Percentiles rank a stretch among this genome's conserved stretches.
Conservation (phyloP, 35 echinoderm and acorn worm species). For the Ophioderma brevispina region DNA sequence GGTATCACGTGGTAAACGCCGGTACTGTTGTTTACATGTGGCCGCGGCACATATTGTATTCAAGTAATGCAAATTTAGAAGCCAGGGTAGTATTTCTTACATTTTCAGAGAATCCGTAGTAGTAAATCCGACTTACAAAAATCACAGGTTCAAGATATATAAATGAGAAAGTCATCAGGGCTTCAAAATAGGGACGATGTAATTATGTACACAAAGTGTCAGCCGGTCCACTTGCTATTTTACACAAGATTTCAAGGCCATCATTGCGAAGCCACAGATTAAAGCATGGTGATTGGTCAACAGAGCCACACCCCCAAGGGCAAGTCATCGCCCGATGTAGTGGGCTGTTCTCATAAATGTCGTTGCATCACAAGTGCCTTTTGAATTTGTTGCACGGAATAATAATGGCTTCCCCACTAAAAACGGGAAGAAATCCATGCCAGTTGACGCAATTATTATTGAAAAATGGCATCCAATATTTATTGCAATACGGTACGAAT, state of each 20-base stretch:
- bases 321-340: not conserved
- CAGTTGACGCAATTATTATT: too few relatives aligned
- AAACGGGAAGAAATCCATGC: not conserved
- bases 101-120: too few relatives aligned
- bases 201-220: not conserved
- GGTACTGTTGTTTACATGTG: slow-evolving; percentile 7
- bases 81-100: not conserved
- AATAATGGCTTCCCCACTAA: not conserved
- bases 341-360: too few relatives aligned
- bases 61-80: too few relatives aligned
- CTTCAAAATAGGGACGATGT: not conserved
- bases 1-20: slow-evolving; percentile 3
- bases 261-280: not conserved
- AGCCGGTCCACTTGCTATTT: too few relatives aligned
- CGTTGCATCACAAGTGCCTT: not conserved
- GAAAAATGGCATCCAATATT: too few relatives aligned
- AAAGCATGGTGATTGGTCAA: not conserved
- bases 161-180: not conserved
- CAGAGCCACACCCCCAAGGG: not conserved
- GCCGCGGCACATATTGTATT: not conserved
- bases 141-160: not conserved
- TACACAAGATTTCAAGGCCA: not conserved
- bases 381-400: not conserved
- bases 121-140: too few relatives aligned
- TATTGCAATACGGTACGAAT: too few relatives aligned